A percentile compares a stretch with the other conserved stretches of the same genome.
phyloP scores from a whole-genome alignment of 2,888 invertebrate species.

The Cordilura impudica region DNA sequence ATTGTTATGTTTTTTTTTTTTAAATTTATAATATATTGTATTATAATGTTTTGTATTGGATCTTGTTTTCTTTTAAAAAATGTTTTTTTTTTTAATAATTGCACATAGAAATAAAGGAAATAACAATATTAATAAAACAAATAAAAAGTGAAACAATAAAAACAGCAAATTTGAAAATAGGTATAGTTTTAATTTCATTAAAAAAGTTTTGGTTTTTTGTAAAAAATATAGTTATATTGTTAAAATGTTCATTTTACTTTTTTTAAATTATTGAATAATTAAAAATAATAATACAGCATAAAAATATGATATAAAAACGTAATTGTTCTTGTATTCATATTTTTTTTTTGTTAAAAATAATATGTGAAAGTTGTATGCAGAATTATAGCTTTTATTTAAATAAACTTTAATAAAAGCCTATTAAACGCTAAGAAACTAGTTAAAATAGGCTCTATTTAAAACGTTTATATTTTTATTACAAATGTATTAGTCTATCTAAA shows the following conservation, averaged over 20 bases:
- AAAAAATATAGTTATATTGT: not conserved
- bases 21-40: slow-evolving; percentile 41
- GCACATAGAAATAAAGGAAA: slow-evolving; percentile 66
- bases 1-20: slow-evolving; percentile 63
- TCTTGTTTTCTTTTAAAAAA: slow-evolving; percentile 42
- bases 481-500: not conserved
- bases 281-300: slow-evolving; percentile 60
- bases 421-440: too few species aligned
- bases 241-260: slow-evolving; percentile 9
- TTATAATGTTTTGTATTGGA: slow-evolving; percentile 56
- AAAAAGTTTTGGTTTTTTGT: slow-evolving; percentile 11
- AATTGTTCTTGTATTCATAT: slow-evolving; percentile 25
- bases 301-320: slow-evolving; percentile 32
- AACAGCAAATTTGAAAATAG: slow-evolving; percentile 63
- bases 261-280: slow-evolving; percentile 50
- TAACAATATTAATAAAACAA: slow-evolving; percentile 58
- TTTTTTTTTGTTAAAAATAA: not conserved
- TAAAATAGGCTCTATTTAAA: too few species aligned
- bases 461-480: slow-evolving; percentile 6
- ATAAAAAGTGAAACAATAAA: slow-evolving; percentile 56
- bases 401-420: not conserved
- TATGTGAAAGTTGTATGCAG: not conserved
- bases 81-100: slow-evolving; percentile 60
- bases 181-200: slow-evolving; percentile 4
- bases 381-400: not conserved